Evolutionary conservation across 64 coral and sea anemone genomes (phyloP).

Genomic region (Actinia equina): DNA sequence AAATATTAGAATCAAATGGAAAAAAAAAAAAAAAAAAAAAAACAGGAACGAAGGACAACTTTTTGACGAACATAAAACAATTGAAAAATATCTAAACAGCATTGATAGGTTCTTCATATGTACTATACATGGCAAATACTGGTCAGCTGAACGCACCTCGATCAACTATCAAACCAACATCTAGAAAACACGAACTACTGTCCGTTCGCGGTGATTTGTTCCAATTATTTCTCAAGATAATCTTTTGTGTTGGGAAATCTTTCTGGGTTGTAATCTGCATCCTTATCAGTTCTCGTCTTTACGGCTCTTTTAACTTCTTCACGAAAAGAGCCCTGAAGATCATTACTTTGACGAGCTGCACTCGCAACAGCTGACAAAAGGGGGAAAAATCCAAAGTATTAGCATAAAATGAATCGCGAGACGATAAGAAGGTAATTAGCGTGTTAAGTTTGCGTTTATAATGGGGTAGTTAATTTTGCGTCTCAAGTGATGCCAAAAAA

Average conservation of each 20-base stretch:
- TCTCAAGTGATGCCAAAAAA: neutral
- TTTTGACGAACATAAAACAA: neutral
- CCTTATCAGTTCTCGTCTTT: constrained; percentile 30
- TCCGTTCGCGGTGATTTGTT: neutral
- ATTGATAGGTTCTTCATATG: neutral
- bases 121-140: neutral
- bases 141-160: neutral
- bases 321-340: constrained; percentile 34
- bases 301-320: constrained; percentile 48
- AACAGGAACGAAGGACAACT: neutral
- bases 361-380: constrained; percentile 32
- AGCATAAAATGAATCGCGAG: neutral
- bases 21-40: neutral
- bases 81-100: neutral
- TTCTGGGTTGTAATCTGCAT: constrained; percentile 25
- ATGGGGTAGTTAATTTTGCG: neutral
- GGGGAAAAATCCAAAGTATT: neutral
- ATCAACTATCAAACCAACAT: neutral
- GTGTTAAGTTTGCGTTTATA: neutral
- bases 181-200: neutral
- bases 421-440: neutral
- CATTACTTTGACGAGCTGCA: constrained; percentile 24
- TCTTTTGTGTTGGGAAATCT: constrained; percentile 49
- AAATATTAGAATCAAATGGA: too few relatives aligned
- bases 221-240: constrained; percentile 34